Percentiles rank a stretch among this genome's conserved stretches.
Evolutionary conservation across 2,797 vertebrate species (phyloP).

Genomic region (Acropternis orthonyx): DNA sequence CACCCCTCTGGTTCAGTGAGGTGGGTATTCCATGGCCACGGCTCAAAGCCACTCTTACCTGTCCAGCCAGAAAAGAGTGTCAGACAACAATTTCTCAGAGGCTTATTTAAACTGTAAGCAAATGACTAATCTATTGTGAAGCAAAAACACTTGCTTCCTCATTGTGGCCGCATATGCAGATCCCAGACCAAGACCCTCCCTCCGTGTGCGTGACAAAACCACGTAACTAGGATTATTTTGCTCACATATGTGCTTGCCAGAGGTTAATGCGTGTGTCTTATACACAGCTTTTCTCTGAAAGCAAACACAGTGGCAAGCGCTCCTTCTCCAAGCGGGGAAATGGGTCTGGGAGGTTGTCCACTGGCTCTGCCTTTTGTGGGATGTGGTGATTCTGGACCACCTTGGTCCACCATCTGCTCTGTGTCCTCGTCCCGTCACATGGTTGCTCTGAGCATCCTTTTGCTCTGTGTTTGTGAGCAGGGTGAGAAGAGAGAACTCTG

Average conservation of each 20-base stretch:
- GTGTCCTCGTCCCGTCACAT: rapidly evolving
- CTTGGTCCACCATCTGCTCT: neutral
- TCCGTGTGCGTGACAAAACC: rapidly evolving
- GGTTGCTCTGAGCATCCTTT: neutral
- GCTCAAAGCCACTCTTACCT: constrained; percentile 9
- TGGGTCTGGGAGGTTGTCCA: neutral
- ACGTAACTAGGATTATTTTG: neutral
- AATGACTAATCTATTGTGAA: constrained; percentile 15
- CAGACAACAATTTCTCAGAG: neutral
- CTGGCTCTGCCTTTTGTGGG: neutral
- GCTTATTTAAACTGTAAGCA: constrained; percentile 18
- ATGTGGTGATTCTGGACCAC: neutral
- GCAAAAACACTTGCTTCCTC: neutral
- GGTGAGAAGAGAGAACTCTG: neutral
- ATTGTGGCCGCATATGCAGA: neutral
- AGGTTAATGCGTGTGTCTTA: neutral
- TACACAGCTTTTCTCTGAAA: neutral
- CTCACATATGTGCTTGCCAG: rapidly evolving
- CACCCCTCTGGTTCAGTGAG: neutral
- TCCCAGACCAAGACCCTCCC: neutral
- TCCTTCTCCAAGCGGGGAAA: neutral
- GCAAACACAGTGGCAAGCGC: neutral
- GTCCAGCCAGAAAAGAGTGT: neutral
- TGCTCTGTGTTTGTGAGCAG: neutral
- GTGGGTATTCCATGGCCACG: neutral